Base-by-base conservation (phyloP, 2,797 vertebrate species). In the Heliangelus exortis region DNA sequence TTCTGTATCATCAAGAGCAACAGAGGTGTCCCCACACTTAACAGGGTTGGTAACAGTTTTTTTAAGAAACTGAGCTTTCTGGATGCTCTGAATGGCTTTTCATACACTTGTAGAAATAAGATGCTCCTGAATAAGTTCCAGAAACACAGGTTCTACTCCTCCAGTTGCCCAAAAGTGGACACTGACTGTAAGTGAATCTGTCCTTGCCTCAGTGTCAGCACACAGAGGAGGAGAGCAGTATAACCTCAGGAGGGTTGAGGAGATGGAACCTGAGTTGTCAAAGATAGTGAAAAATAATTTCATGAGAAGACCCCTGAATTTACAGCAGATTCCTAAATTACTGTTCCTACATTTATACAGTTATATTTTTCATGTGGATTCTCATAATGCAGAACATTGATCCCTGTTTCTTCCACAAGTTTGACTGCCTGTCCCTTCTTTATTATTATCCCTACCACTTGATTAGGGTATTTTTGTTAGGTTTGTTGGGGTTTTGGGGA, bases 51-150 rank as follows among this genome's bases (percentile, higher is more conserved):
- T 39, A 72, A 57, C 25, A 66, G n/a, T 41, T 41, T 68, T 89
- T 96, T 66, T 69, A 29, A 80, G 66, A 76, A 23, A 6, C 47
- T 57, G 72, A 93, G 48, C 68, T 81, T 89, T 72, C 41, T 68
- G 2, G 34, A 15, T 53, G 12, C 25, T 79, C 63, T 51, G 31
- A 0, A 6, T 15, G 26, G 47, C 25, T 2, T 11, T 74, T 50
- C 36, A 8, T 45, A 7, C 18, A 9, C 55, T n/a, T 45, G 9
- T 28, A 34, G 47, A 82, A 50, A 31, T 8, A 15, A 51, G 50
- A 15, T 51, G 21, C 16, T 85, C 58, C 31, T 31, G 65, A 68
- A 20, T 21, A n/a, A 79, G 20, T 62, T 54, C 8, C 0, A 3
- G 28, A 28, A 75, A 75, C 51, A n/a, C 20, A 34, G 39, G 6